Evolutionary conservation across 2,113 vertebrate species (phyloP).

Genomic region (Oncorhynchus nerka): DNA sequence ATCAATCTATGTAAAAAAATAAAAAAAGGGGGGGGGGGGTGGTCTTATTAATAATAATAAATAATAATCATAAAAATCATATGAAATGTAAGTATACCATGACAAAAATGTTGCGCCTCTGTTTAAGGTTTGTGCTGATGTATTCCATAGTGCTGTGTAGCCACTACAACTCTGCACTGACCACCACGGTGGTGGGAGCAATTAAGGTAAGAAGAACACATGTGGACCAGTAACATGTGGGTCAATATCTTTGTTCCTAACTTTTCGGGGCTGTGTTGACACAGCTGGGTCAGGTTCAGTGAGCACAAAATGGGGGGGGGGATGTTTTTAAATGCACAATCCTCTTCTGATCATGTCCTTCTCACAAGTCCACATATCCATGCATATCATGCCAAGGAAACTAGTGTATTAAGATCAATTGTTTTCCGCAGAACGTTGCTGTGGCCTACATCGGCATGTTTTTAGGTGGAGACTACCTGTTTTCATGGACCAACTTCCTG

Average conservation of each 20-base stretch:
- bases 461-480: slow-evolving; percentile 89
- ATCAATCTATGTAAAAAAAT: no score
- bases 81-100: no score
- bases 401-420: background rate
- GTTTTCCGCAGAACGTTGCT: slow-evolving; percentile 82
- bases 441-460: slow-evolving; percentile 89
- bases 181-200: slow-evolving; percentile 86
- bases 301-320: no score
- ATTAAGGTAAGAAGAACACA: slow-evolving; percentile 77
- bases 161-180: slow-evolving; percentile 89
- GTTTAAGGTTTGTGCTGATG: slow-evolving; percentile 86
- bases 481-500: slow-evolving; percentile 86
- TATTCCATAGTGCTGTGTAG: slow-evolving; percentile 89
- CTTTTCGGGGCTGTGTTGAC: no score
- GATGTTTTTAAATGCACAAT: background rate
- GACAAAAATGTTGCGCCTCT: slow-evolving; percentile 1
- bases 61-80: background rate
- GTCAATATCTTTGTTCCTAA: background rate
- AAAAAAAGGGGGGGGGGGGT: no score
- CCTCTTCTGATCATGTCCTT: background rate
- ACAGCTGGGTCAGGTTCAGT: no score
- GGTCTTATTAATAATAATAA: background rate
- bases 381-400: background rate
- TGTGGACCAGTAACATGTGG: background rate
- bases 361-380: no score